Base-by-base conservation (phyloP, 2,797 vertebrate species). In the Calcarius lapponicus region DNA sequence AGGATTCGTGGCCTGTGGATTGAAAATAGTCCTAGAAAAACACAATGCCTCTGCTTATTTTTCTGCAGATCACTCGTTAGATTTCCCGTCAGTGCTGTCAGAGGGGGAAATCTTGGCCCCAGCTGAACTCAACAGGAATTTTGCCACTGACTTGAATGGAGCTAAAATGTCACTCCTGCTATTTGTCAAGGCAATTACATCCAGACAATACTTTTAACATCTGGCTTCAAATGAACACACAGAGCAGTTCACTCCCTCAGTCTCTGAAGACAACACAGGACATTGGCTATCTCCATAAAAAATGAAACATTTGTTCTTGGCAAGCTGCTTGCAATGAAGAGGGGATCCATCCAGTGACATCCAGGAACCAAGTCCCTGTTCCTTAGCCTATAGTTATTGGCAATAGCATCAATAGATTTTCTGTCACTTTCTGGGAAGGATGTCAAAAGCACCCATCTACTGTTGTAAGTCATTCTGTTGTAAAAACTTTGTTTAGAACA, bases 141-240 rank as follows among this genome's bases (percentile, higher is more conserved):
- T 40, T 95, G 86, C 91, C 95, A 85, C 90, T 61, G 76, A 95
- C 88, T 95, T 84, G 88, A 91, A 90, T 36, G 76, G 74, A 95
- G 86, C 95, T 96, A 93, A 96, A 96, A 96, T 93, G 91, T 96
- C 95, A 84, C 56, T 90, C 85, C 71, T 96, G 92, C 82, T 90
- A 86, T 96, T 96, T 96, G 86, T 95, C 92, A 96, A 88, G 70
- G 64, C 95, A 92, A 66, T 94, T 96, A 79, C 47, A 90, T 45
- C 70, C 92, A 94, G 85, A 96, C 92, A 96, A 95, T 92, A 92
- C 92, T 94, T 94, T 75, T 17, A 96, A 91, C 92, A 96, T 96
- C 95, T 93, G 95, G 90, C 94, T 96, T 86, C 66, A 43, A 79
- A 73, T 40, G 80, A 92, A 57, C 73, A 73, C 89, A 73, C 56